Conservation (phyloP, 2,797 vertebrate species). For the Streptopelia turtur region DNA sequence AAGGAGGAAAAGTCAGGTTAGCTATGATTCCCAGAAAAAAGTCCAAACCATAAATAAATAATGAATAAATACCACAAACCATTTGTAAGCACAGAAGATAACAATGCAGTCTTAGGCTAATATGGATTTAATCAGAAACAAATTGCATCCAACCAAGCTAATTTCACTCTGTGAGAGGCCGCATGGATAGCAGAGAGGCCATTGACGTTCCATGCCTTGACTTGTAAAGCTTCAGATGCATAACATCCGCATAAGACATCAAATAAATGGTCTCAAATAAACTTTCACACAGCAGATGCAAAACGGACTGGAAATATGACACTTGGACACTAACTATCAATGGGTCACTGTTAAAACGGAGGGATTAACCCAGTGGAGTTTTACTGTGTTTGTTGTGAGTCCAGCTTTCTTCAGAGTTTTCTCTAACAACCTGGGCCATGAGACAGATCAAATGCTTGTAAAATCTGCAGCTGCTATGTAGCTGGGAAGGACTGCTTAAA, state of each 20-base stretch:
- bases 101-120: conserved; percentile 34
- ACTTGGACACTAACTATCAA: not conserved
- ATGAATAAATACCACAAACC: conserved; percentile 33
- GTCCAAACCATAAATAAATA: conserved; percentile 33
- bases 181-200: not conserved
- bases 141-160: conserved; percentile 21
- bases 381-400: conserved; percentile 36
- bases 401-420: conserved; percentile 57
- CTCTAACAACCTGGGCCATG: conserved; percentile 18
- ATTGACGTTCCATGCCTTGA: not conserved
- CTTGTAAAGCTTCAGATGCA: conserved; percentile 44
- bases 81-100: conserved; percentile 2
- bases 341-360: conserved; percentile 27
- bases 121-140: conserved; percentile 57
- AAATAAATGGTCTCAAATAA: conserved; percentile 51
- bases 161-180: not conserved
- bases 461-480: conserved; percentile 45
- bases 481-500: conserved; percentile 28
- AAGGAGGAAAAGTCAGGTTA: conserved; percentile 18
- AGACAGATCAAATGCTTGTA: not conserved
- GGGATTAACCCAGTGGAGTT: conserved; percentile 41
- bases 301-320: conserved; percentile 27
- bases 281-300: conserved; percentile 43
- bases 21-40: not conserved
- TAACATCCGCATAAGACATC: conserved; percentile 29